Evolutionary conservation across 1,140 invertebrate genomes (phyloP), one percentile per base, ranked within the genome.

Genomic region (Rhyzopertha dominica): DNA sequence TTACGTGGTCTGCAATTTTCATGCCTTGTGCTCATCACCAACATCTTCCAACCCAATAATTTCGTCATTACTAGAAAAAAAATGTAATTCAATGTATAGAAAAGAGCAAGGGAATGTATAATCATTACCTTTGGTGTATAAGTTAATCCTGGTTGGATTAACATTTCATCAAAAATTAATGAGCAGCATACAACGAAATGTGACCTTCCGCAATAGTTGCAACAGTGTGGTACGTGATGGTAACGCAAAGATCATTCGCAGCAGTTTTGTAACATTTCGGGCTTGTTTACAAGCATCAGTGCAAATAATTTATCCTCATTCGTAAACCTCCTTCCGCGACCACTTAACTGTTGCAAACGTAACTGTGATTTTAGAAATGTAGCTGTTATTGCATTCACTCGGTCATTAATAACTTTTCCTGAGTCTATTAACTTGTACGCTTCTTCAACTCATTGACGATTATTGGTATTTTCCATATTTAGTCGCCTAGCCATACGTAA

Each of bases 1-100:
- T 51, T 0, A 53, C 60, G 47, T 64, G 54, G 29, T 65, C 49
- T 5, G 59, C 62, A 40, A 51, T 51, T 18, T 49, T 36, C 22
- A 25, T 3, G 34, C 8, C 20, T 23, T 28, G 43, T 39, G 38
- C 22, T 17, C 37, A 13, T 14, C 59, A n/a, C n/a, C 62, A 45
- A 56, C 48, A 25, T 44, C 37, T n/a, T 59, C 43, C 30, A 62
- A 49, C 1, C 60, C 62, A 30, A 37, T 44, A 24, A 50, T 41
- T 4, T 23, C 10, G 13, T 47, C 29, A n/a, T n/a, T n/a, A n/a
- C n/a, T n/a, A n/a, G n/a, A n/a, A n/a, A n/a, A n/a, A n/a, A n/a
- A n/a, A n/a, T n/a, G n/a, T n/a, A n/a, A n/a, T n/a, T n/a, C n/a
- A n/a, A n/a, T n/a, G n/a, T n/a, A n/a, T n/a, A n/a, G n/a, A n/a